Percentiles rank a stretch among this genome's conserved stretches.
These are phyloP conservation scores for Zonitis immaculata DNA, from an alignment of 2,888 invertebrate species.

Conservation along the genomic window DNA sequence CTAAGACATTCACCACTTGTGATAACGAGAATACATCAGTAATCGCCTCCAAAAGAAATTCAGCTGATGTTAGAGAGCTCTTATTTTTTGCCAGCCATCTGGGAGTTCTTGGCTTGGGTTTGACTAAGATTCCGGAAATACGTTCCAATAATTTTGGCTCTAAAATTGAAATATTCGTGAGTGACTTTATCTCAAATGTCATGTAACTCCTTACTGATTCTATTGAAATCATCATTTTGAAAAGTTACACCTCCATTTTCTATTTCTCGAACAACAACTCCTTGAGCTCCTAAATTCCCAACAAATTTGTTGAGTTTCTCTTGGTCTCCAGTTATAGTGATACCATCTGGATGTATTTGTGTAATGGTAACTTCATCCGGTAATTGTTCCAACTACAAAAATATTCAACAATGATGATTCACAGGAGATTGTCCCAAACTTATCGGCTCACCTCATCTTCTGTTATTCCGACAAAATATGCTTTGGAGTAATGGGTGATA, in stretches of 20 bases:
- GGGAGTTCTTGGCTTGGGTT: conserved; percentile 43
- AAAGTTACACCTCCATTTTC: background rate
- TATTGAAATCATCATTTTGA: background rate
- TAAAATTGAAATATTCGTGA: background rate
- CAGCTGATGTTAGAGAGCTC: conserved; percentile 64
- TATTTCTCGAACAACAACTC: background rate
- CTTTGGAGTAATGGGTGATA: no score
- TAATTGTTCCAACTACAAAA: background rate
- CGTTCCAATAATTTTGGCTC: conserved; percentile 12
- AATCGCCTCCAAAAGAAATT: conserved; percentile 77
- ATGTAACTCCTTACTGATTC: background rate
- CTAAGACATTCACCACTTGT: no score
- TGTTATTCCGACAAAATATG: background rate
- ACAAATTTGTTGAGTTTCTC: background rate
- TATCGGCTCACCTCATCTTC: background rate
- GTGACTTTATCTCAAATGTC: no score
- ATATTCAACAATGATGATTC: no score
- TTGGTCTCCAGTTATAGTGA: background rate
- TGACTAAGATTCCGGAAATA: conserved; percentile 15
- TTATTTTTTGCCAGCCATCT: background rate
- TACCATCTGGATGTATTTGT: background rate
- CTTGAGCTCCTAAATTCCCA: background rate
- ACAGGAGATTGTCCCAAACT: no score
- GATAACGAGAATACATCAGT: background rate
- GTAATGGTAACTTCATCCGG: background rate